Evolutionary conservation across 2,888 invertebrate genomes (phyloP).

Genomic region (Noctua janthe): DNA sequence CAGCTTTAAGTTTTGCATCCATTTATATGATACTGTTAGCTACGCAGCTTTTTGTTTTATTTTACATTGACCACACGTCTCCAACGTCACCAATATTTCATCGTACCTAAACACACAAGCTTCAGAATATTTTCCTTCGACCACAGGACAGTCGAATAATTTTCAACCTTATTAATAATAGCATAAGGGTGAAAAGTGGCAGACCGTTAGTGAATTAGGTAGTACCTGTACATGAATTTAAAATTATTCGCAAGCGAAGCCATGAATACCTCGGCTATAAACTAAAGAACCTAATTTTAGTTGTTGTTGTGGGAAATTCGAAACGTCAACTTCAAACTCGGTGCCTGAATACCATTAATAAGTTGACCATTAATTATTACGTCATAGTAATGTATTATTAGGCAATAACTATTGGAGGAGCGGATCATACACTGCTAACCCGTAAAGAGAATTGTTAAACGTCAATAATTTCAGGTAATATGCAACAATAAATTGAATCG

Average conservation of each 20-base stretch:
- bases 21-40: no score
- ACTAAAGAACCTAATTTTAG: not conserved
- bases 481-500: no score
- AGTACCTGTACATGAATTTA: not conserved
- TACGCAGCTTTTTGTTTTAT: no score
- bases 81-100: not conserved
- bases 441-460: no score
- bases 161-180: no score
- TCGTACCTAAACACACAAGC: not conserved
- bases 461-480: no score
- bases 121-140: not conserved
- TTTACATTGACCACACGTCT: not conserved
- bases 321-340: not conserved
- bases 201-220: no score
- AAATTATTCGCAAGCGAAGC: constrained; percentile 9
- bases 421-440: not conserved
- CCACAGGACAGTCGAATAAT: no score
- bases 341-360: not conserved
- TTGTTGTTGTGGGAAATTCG: not conserved
- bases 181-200: no score
- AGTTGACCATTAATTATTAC: not conserved
- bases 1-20: no score
- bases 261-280: not conserved
- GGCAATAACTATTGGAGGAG: not conserved
- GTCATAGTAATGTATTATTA: not conserved